Evolutionary conservation across 2,797 vertebrate species (phyloP).

Genomic region (Natrix natrix): DNA sequence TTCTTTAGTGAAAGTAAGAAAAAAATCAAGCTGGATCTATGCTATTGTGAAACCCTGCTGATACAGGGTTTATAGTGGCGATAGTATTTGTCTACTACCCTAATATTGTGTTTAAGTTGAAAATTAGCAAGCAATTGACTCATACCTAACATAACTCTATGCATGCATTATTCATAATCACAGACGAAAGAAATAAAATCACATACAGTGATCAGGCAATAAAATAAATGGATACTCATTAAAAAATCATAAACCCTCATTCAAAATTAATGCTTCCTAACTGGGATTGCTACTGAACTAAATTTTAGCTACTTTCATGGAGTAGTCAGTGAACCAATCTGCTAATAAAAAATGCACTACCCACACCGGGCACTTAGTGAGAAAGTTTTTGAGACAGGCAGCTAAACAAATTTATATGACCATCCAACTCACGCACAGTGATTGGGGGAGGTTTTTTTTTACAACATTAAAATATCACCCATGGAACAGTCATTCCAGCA

Average conservation of each 20-base stretch:
- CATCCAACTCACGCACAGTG: not conserved
- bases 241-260: not conserved
- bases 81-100: not conserved
- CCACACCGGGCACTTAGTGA: not conserved
- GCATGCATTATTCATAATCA: not conserved
- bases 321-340: not conserved
- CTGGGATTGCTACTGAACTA: not conserved
- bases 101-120: not conserved
- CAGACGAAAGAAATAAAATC: not conserved
- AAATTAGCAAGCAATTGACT: not conserved
- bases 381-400: not conserved
- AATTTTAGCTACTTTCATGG: not conserved
- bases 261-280: not conserved
- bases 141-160: not conserved
- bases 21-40: not conserved
- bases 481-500: not conserved
- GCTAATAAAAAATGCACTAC: not conserved
- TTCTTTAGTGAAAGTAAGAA: not conserved
- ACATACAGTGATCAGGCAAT: not conserved
- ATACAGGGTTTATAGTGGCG: not conserved
- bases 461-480: not conserved
- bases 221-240: not conserved
- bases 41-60: not conserved
- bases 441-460: not conserved
- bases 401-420: not conserved